Evolutionary conservation across 2,113 vertebrate genomes (phyloP), one percentile per base, ranked within the genome.

Genomic region (Eretmochelys imbricata): DNA sequence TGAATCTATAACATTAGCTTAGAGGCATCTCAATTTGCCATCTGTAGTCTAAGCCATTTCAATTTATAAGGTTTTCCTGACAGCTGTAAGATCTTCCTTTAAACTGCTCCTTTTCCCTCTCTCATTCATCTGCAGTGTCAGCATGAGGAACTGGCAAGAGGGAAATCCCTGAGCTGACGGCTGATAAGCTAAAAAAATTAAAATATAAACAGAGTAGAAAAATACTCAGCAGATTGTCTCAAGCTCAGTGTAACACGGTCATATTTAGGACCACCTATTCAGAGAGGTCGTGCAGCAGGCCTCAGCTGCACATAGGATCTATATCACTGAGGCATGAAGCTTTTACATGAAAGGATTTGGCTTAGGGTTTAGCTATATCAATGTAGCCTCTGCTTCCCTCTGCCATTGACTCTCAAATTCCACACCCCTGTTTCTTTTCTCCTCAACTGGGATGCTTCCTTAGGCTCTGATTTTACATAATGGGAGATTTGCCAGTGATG

Each of bases 11-110:
- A 79, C 27, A 48, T 91, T 95, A 95, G 80, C 91, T 95, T 83
- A 95, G 85, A 94, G 88, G 88, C 91, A 85, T 49, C 90, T 95
- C 88, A 85, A 87, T 96, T 95, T 95, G 27, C 85, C 8, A 9
- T 79, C 42, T 85, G 10, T 90, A 87, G 93, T 94, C 82, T 88
- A 87, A 80, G 42, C 16, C 72, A 95, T 94, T 97, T 84, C 31
- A 85, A 55, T 46, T 55, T 82, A 83, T 87, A 91, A 29, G 6
- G 7, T 72, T 4, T 93, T 88, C 78, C 92, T 93, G 87, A 79
- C 35, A 76, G 4, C 81, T 85, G 50, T 89, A 91, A 93, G 54
- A 8, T 87, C 29, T 81, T 13, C 84, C n/a, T 93, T 62, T 80
- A 85, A 85, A 62, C 75, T 49, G 8, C 12, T 80, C 17, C 69